These are phyloP conservation scores for Tipula confusa DNA, from an alignment of 2,888 invertebrate genomes.

Conservation along the genomic window DNA sequence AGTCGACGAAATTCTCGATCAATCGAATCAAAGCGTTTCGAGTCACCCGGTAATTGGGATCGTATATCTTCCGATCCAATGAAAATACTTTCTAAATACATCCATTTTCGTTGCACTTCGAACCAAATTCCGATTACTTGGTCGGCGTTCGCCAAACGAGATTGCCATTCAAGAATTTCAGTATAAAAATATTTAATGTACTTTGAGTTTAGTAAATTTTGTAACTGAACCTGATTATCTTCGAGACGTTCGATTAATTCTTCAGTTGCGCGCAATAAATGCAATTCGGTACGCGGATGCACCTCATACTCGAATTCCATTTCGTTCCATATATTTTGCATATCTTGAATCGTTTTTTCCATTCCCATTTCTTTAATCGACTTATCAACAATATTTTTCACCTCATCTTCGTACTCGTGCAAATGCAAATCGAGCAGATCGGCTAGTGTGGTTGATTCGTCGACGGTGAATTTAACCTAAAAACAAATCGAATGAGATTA, in stretches of 20 bases:
- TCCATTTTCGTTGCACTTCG: slow-evolving; percentile 92
- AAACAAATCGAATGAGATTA: background rate
- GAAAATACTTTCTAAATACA: slow-evolving; percentile 91
- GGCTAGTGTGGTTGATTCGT: slow-evolving; percentile 70
- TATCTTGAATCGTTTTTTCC: slow-evolving; percentile 86
- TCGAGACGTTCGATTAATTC: slow-evolving; percentile 87
- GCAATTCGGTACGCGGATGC: slow-evolving; percentile 78
- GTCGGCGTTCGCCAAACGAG: slow-evolving; percentile 82
- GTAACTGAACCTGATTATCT: slow-evolving; percentile 91
- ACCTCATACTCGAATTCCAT: slow-evolving; percentile 76
- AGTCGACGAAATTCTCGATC: slow-evolving; percentile 66
- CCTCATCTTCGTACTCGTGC: slow-evolving; percentile 92
- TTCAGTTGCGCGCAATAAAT: slow-evolving; percentile 74
- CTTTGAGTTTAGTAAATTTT: slow-evolving; percentile 91
- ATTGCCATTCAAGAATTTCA: slow-evolving; percentile 85
- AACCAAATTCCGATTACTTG: slow-evolving; percentile 77
- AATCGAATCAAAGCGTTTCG: slow-evolving; percentile 79
- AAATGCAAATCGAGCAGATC: slow-evolving; percentile 82
- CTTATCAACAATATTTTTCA: slow-evolving; percentile 91
- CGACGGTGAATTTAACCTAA: slow-evolving; percentile 41
- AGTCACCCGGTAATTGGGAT: slow-evolving; percentile 84
- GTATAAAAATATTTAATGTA: slow-evolving; percentile 80
- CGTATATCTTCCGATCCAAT: slow-evolving; percentile 94
- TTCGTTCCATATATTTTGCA: slow-evolving; percentile 73
- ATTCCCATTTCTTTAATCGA: slow-evolving; percentile 95